Percentiles rank a stretch among this genome's conserved stretches.
These are phyloP conservation scores for Hermatobates lingyangjiaoensis DNA, from an alignment of 1,140 invertebrate species.

Conservation along the genomic window DNA sequence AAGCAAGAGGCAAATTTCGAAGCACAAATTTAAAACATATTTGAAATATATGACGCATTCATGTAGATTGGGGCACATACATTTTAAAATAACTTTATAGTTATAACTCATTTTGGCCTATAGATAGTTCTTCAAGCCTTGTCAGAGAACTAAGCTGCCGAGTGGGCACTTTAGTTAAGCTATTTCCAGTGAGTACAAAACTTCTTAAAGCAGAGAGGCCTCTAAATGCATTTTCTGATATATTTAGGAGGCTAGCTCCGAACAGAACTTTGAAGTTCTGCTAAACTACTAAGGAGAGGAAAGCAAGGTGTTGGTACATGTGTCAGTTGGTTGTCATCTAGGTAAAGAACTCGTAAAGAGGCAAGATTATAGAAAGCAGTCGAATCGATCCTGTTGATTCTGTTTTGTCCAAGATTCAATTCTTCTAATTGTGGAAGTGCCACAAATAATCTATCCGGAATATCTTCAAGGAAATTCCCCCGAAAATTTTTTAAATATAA, in stretches of 20 bases:
- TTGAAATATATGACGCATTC: no score
- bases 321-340: constrained; percentile 68
- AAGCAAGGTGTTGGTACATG: constrained; percentile 52
- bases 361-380: constrained; percentile 57
- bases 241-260: constrained; percentile 54
- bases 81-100: no score
- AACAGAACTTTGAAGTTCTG: constrained; percentile 61
- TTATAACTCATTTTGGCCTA: constrained; percentile 75
- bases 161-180: constrained; percentile 51
- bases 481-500: no score
- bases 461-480: constrained; percentile 60
- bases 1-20: no score
- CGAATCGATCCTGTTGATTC: constrained; percentile 57
- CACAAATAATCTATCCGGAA: constrained; percentile 54
- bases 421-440: constrained; percentile 57
- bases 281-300: constrained; percentile 46
- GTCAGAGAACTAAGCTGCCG: constrained; percentile 44
- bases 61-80: no score
- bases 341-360: constrained; percentile 52
- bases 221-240: constrained; percentile 51
- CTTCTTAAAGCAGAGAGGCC: constrained; percentile 50
- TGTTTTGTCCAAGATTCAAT: constrained; percentile 70
- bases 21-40: no score
- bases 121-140: constrained; percentile 53
- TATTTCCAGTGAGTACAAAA: constrained; percentile 60